Evolutionary conservation across 2,113 vertebrate genomes (phyloP).

Genomic region (Pelobates fuscus): DNA sequence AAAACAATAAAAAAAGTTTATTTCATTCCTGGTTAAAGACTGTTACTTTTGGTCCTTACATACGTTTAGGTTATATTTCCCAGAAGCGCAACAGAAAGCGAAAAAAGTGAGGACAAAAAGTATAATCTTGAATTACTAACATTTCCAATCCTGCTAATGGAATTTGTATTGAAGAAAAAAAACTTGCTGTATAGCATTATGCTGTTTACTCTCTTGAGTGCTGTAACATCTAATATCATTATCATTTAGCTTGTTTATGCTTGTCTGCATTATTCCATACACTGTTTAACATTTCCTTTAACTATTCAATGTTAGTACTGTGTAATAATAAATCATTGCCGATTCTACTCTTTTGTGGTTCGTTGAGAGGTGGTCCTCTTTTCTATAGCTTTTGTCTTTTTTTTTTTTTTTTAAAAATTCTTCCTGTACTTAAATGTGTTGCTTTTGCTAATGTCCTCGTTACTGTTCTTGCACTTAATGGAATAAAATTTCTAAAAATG

Average conservation of each 20-base stretch:
- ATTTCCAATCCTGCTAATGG: no score
- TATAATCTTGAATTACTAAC: no score
- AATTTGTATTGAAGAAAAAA: no score
- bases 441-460: conserved; percentile 31
- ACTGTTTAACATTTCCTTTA: background rate
- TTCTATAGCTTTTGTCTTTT: background rate
- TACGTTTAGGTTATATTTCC: no score
- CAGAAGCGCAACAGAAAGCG: no score
- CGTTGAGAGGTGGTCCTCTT: conserved; percentile 13
- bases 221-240: conserved; percentile 19
- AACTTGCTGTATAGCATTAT: no score
- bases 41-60: no score
- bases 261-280: background rate
- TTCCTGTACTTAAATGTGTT: conserved; percentile 7
- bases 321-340: conserved; percentile 18
- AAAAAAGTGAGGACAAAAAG: no score
- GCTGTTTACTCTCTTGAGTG: background rate
- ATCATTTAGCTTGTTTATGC: background rate
- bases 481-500: conserved; percentile 28
- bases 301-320: conserved; percentile 5
- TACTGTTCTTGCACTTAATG: conserved; percentile 42
- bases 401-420: background rate
- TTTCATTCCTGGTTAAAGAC: no score
- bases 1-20: no score
- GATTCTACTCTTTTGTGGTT: conserved; percentile 1